These are phyloP conservation scores for Chaenodraco wilsoni DNA, from an alignment of 2,797 vertebrate genomes.

Conservation along the genomic window DNA sequence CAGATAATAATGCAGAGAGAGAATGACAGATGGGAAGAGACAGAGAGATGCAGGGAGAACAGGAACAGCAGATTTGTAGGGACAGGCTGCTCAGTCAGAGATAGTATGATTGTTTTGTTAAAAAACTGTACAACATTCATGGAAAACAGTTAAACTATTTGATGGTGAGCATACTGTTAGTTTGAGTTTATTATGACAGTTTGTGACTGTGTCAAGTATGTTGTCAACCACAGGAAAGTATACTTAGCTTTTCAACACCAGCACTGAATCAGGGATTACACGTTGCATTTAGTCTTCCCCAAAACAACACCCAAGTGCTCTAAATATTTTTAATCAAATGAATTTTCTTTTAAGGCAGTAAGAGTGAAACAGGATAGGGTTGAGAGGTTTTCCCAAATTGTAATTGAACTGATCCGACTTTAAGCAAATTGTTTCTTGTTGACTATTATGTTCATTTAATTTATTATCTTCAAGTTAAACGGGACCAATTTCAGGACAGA, in stretches of 20 bases:
- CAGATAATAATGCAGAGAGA: slow-evolving; percentile 60
- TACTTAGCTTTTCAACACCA: background rate
- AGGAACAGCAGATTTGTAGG: slow-evolving; percentile 72
- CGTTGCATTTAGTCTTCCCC: slow-evolving; percentile 4
- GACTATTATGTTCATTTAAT: background rate
- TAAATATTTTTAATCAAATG: background rate
- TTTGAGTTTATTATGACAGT: slow-evolving; percentile 39
- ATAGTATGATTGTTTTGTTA: slow-evolving; percentile 61
- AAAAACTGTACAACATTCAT: slow-evolving; percentile 50
- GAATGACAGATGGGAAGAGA: slow-evolving; percentile 76
- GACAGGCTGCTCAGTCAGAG: slow-evolving; percentile 70
- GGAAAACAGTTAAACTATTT: slow-evolving; percentile 49
- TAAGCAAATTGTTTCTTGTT: background rate
- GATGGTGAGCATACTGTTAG: slow-evolving; percentile 19
- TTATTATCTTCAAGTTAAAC: no score
- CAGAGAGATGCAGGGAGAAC: slow-evolving; percentile 56
- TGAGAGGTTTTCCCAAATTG: background rate
- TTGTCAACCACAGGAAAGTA: slow-evolving; percentile 27
- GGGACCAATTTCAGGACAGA: no score
- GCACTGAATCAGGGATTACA: slow-evolving; percentile 2
- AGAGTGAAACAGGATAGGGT: background rate
- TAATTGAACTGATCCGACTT: slow-evolving; percentile 1
- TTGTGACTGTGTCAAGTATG: slow-evolving; percentile 35
- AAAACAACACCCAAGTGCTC: background rate
- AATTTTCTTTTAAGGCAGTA: background rate